Base-by-base conservation (phyloP, 2,797 vertebrate species). In the Tapirus indicus region DNA sequence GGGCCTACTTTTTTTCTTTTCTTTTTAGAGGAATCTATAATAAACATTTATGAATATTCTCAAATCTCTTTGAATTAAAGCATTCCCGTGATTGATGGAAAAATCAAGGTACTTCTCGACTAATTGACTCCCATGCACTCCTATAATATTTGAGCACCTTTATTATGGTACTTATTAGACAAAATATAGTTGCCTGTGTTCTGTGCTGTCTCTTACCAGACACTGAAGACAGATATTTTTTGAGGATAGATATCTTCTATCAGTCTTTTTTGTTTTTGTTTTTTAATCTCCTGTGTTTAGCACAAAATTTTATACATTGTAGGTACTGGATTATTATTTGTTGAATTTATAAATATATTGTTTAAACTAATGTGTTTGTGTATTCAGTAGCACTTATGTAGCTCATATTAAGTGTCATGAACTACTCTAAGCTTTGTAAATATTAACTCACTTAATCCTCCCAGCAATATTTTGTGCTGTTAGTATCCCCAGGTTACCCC, bases 41-140 rank as follows among this genome's bases (percentile, higher is more conserved):
- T 78, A 74, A 85, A 56, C 27, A 58, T 71, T 92, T 29, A 89
- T 64, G 69, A 69, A 54, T 66, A 88, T 64, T 94, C n/a, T 95
- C 25, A 88, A 79, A 47, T 87, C 12, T 89, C 12, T 84, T 91
- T 64, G 17, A 66, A 47, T 92, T 75, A 71, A 94, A 90, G 29
- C 2, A 21, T 41, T 49, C 0, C 8, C 4, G 7, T 52, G 83
- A 52, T 21, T 72, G 29, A 77, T 35, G 47, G 58, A 75, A 77
- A 88, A 84, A 77, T 80, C 7, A 54, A 72, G 5, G 21, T 78
- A 25, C 60, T 80, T 84, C 4, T 54, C 66, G 27, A 27, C 23
- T 29, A 47, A 77, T 38, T 80, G 18, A 82, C 12, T 93, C 10
- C 5, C n/a, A 25, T 25, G 17, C 41, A 49, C 18, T 64, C 21